These are phyloP conservation scores for Strigamia maritima DNA, from an alignment of 2,888 invertebrate genomes.

Conservation along the genomic window DNA sequence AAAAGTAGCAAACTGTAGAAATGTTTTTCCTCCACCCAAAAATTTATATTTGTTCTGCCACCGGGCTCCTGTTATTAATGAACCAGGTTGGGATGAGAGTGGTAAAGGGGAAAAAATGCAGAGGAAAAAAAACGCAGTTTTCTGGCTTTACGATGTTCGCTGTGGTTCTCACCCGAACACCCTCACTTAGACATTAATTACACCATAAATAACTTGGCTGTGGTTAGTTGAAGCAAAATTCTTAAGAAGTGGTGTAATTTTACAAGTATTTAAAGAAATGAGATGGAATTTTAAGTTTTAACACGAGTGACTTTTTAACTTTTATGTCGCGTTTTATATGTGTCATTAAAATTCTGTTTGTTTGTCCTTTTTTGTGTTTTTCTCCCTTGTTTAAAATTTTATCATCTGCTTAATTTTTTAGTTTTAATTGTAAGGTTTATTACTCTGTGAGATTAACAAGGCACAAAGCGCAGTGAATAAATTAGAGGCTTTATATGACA, in stretches of 20 bases:
- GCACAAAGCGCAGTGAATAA: background rate
- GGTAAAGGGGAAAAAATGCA: background rate
- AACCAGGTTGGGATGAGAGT: constrained; percentile 12
- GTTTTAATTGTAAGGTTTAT: background rate
- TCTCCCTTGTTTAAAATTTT: background rate
- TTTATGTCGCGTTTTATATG: background rate
- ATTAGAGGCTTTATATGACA: background rate
- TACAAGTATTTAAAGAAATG: constrained; percentile 31
- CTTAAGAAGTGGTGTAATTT: constrained; percentile 11
- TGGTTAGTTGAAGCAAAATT: constrained; percentile 8
- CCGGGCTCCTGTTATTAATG: constrained; percentile 20
- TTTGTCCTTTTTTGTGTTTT: no score
- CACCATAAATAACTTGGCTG: constrained; percentile 21
- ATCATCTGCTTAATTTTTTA: background rate
- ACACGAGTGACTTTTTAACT: background rate
- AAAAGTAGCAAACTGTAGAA: constrained; percentile 24
- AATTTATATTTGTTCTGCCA: constrained; percentile 21
- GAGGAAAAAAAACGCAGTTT: background rate
- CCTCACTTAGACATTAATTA: constrained; percentile 32
- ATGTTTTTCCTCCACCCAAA: constrained; percentile 15
- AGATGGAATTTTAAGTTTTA: constrained; percentile 30
- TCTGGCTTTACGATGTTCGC: constrained; percentile 30
- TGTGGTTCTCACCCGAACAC: constrained; percentile 28
- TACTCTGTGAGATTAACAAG: background rate
- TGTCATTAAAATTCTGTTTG: background rate